Conservation (phyloP, 1,140 invertebrate genomes). For the Lepidurus arcticus region DNA sequence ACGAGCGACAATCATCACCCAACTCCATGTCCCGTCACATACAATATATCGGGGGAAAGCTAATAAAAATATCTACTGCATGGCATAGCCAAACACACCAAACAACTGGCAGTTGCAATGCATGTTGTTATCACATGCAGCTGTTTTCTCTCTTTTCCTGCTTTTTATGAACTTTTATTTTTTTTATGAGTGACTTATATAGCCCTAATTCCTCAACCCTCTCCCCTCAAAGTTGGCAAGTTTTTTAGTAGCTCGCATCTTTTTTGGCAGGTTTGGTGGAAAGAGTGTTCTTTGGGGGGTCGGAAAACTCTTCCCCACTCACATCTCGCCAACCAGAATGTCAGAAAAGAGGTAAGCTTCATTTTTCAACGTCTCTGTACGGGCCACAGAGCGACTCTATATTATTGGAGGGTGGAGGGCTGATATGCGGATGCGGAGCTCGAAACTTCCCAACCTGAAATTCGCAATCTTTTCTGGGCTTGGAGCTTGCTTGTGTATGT, state of each 20-base stretch:
- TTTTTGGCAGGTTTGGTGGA: not conserved
- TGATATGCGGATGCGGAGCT: not conserved
- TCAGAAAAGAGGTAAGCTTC: conserved; percentile 4
- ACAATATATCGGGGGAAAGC: not conserved
- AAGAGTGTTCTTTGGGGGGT: not conserved
- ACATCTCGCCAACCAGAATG: conserved; percentile 16
- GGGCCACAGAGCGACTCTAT: not conserved
- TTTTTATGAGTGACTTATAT: not conserved
- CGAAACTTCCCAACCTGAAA: not conserved
- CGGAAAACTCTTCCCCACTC: not conserved
- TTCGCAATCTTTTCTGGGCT: not conserved
- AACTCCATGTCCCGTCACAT: not conserved
- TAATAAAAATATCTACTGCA: not conserved
- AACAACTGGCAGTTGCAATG: not conserved
- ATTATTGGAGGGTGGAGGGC: not conserved
- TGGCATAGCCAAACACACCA: not conserved
- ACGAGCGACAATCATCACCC: conserved; percentile 9
- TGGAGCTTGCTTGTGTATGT: not conserved
- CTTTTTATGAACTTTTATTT: not conserved
- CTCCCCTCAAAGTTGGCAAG: not conserved
- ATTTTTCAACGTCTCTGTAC: not conserved
- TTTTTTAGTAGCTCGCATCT: not conserved
- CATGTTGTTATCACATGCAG: conserved; percentile 1
- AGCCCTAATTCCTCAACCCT: not conserved
- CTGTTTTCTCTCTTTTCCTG: not conserved